Conservation (phyloP, 2,888 invertebrate genomes). For the Tenthredo livida region DNA sequence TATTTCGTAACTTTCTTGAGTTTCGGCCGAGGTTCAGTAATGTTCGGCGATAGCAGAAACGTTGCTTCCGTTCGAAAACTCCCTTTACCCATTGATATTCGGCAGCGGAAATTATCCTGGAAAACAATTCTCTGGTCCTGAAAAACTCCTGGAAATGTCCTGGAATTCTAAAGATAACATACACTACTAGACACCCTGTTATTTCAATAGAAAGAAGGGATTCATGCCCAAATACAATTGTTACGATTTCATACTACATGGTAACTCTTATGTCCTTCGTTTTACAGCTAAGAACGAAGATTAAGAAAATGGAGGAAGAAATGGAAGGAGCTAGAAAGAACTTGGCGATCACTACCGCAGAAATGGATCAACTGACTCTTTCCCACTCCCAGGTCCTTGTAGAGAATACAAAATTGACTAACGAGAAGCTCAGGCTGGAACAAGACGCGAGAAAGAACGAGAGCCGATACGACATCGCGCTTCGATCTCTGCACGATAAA, state of each 20-base stretch:
- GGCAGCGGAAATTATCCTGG: too few relatives aligned
- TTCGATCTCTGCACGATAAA: slow-evolving; percentile 72
- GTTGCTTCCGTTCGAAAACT: too few relatives aligned
- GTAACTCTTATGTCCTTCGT: not conserved
- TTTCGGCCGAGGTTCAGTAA: too few relatives aligned
- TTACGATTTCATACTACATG: not conserved
- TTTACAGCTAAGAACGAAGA: slow-evolving; percentile 65
- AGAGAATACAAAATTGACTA: slow-evolving; percentile 86
- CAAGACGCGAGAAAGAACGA: slow-evolving; percentile 81
- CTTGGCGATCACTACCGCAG: slow-evolving; percentile 82
- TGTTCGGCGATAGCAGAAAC: too few relatives aligned
- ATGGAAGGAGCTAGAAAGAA: slow-evolving; percentile 77
- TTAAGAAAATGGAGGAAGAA: slow-evolving; percentile 73
- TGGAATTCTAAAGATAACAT: too few relatives aligned
- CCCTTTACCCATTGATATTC: too few relatives aligned
- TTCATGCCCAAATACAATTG: not conserved
- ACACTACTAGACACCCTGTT: too few relatives aligned
- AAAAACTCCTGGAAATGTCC: too few relatives aligned
- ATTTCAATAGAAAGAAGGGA: not conserved
- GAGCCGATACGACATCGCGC: slow-evolving; percentile 67
- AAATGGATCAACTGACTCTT: slow-evolving; percentile 86
- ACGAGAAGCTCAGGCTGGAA: slow-evolving; percentile 85
- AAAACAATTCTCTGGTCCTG: too few relatives aligned
- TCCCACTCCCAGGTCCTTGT: slow-evolving; percentile 87
- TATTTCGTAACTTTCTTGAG: too few relatives aligned